Evolutionary conservation across 2,888 invertebrate species (phyloP).

Genomic region (Ophion obscuratus): DNA sequence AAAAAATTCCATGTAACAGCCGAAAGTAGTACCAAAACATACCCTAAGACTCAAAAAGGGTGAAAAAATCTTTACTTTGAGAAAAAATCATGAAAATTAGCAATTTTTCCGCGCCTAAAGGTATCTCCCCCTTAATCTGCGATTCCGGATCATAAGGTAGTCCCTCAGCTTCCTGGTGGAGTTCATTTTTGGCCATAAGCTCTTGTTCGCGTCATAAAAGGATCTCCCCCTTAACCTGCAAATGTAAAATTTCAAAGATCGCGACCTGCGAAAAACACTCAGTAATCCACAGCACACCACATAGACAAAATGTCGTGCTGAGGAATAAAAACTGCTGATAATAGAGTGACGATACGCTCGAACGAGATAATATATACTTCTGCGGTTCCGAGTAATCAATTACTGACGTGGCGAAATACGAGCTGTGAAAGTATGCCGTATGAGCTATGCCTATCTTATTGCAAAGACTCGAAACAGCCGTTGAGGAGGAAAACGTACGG

Average conservation of each 20-base stretch:
- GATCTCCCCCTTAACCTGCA: slow-evolving; percentile 1
- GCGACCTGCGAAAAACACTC: neutral
- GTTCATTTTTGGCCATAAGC: too few relatives aligned
- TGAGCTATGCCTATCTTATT: neutral
- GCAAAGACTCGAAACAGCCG: neutral
- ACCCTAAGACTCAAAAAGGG: too few relatives aligned
- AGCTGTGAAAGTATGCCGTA: neutral
- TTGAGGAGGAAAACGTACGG: neutral
- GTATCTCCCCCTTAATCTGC: too few relatives aligned
- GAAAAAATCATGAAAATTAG: too few relatives aligned
- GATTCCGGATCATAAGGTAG: too few relatives aligned
- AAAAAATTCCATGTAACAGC: too few relatives aligned
- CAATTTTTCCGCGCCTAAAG: too few relatives aligned
- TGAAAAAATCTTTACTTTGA: too few relatives aligned
- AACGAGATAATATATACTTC: slow-evolving; percentile 21
- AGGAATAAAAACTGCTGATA: slow-evolving; percentile 31
- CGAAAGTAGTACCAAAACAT: too few relatives aligned
- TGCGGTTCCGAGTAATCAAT: slow-evolving; percentile 11
- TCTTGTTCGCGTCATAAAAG: too few relatives aligned
- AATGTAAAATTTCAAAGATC: slow-evolving; percentile 11
- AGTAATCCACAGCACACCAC: neutral
- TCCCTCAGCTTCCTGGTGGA: too few relatives aligned
- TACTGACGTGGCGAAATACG: slow-evolving; percentile 23
- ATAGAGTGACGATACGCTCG: slow-evolving; percentile 19
- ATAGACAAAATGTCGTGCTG: neutral